Evolutionary conservation across 2,113 vertebrate genomes (phyloP), one percentile per base, ranked within the genome.

Genomic region (Pterocles burchelli): DNA sequence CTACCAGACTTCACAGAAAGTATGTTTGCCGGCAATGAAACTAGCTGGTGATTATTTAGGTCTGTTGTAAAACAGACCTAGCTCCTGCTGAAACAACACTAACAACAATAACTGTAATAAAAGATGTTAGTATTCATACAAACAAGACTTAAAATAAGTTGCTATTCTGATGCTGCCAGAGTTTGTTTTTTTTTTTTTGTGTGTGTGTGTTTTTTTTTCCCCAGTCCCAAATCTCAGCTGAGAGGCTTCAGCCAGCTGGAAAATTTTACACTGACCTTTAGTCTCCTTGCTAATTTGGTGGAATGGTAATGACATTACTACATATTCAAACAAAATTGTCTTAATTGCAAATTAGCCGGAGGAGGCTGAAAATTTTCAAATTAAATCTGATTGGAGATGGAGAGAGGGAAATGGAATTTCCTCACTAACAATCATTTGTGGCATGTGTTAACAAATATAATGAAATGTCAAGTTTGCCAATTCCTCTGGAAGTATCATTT

Each of bases 251-350:
- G 98, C 98, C 98, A 98, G 99, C 98, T 98, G 98, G 98, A 99
- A 99, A 99, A 99, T 99, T 98, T 98, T 98, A 98, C 97, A 98
- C 98, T 99, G 99, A 99, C 99, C 99, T 99, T 99, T 99, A 98
- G 98, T 99, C 98, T 98, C 98, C 95, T 98, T 98, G 98, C 98
- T 99, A 99, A 99, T 99, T 99, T 98, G 98, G 97, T 98, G 97
- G 98, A 99, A 99, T 99, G 98, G 99, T 99, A 99, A 99, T 99
- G 99, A 99, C 99, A 98, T 99, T 98, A 98, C 99, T 99, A 99
- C 99, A 98, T 99, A 99, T 99, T 99, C 99, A 98, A 99, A 98
- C 98, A 98, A 99, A 99, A 99, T 99, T 99, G 99, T 98, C 98
- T 99, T 99, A 99, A 99, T 99, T 99, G 99, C 98, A 98, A 99